Conservation (phyloP, 2,113 vertebrate species). For the Nothocercus nigrocapillus region DNA sequence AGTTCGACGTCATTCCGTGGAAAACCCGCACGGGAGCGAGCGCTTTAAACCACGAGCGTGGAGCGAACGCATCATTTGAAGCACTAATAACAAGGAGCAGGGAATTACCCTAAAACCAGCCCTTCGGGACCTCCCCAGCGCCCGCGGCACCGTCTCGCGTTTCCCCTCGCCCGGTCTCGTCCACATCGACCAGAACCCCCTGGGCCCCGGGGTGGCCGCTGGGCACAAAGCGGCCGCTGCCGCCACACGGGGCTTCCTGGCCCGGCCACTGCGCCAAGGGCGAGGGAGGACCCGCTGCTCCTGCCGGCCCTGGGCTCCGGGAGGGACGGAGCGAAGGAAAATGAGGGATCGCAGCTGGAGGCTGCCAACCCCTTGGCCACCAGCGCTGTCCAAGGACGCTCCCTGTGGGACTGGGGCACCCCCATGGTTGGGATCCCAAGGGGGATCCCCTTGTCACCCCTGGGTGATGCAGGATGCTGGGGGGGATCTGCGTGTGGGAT, state of each 20-base stretch:
- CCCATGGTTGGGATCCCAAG: neutral
- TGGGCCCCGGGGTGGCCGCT: neutral
- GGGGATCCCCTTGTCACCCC: neutral
- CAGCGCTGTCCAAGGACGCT: too few species aligned
- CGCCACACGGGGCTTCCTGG: neutral
- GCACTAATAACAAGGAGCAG: neutral
- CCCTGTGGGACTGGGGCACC: too few species aligned
- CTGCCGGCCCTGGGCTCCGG: neutral
- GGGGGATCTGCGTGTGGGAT: neutral
- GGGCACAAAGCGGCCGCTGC: neutral
- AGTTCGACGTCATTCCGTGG: neutral
- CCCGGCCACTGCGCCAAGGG: accelerated
- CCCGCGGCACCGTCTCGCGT: neutral
- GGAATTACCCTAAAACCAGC: neutral
- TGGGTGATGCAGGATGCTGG: too few species aligned
- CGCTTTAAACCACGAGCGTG: neutral
- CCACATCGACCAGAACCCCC: too few species aligned
- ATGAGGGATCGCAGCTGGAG: neutral
- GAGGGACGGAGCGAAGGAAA: neutral
- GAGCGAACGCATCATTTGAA: neutral
- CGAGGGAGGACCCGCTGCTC: neutral
- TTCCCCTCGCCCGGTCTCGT: neutral
- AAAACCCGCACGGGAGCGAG: neutral
- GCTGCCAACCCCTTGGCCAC: neutral
- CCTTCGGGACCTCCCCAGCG: neutral